Evolutionary conservation across 2,113 vertebrate species (phyloP).

Genomic region (Austrofundulus limnaeus): DNA sequence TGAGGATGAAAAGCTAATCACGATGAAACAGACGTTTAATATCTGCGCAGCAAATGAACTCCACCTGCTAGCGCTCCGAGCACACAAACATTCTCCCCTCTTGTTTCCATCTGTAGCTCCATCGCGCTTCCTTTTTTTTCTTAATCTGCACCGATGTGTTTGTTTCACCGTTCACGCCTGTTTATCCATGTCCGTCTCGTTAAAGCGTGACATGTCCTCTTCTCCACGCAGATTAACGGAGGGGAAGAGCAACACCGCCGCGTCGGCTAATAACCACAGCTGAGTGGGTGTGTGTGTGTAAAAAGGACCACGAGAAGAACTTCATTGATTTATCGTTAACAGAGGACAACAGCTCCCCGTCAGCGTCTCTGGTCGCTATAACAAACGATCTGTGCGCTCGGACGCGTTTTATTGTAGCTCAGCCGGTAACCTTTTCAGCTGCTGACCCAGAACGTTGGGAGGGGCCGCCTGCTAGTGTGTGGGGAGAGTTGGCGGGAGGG

Average conservation of each 20-base stretch:
- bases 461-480: constrained; percentile 46
- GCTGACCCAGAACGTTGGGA: constrained; percentile 87
- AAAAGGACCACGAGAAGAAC: constrained; percentile 59
- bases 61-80: constrained; percentile 57
- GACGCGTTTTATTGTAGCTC: constrained; percentile 90
- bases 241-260: constrained; percentile 56
- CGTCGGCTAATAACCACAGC: constrained; percentile 63
- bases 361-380: constrained; percentile 78
- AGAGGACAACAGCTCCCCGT: constrained; percentile 79
- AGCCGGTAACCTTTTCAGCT: constrained; percentile 94
- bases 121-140: constrained; percentile 17
- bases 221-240: constrained; percentile 69
- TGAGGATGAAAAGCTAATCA: constrained; percentile 60
- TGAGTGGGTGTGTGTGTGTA: constrained; percentile 20
- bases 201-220: constrained; percentile 77
- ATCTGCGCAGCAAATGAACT: constrained; percentile 61
- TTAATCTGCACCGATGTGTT: constrained; percentile 49
- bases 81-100: constrained; percentile 16
- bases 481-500: constrained; percentile 36
- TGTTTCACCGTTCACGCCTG: constrained; percentile 27
- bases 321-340: constrained; percentile 81
- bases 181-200: constrained; percentile 73
- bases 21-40: constrained; percentile 65
- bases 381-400: constrained; percentile 89
- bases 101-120: constrained; percentile 27